Evolutionary conservation across 2,888 invertebrate species (phyloP), one percentile per base, ranked within the genome.

Genomic region (Lissocephala sabroskyi): DNA sequence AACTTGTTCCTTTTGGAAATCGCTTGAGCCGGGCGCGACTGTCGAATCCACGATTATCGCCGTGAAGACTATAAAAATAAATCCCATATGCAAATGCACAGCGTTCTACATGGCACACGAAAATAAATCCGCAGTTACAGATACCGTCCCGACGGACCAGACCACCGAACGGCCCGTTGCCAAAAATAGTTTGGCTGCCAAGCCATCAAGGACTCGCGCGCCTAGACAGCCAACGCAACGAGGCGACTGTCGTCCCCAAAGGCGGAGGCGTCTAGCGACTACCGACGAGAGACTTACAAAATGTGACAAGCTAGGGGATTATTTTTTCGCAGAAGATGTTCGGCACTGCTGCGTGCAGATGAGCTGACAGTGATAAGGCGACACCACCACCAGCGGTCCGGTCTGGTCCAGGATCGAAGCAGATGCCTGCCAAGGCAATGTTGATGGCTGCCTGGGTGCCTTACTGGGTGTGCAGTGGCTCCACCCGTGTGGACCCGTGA

Each of bases 241-340:
- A 70, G 71, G 75, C 59, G 75, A 74, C 65, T 70, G 44, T 43
- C 23, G 7, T 5, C 23, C 3, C 3, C 23, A 23, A 23, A 23
- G 23, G 7, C 3, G 7, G 23, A 23, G 23, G 7, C 3, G 7
- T 3, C 3, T 3, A 23, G 23, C 3, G 23, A 23, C 23, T 5
- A 23, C 3, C 36, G 26, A 16, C 11, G 30, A 23, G 49, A 58
- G 53, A 52, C 50, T 64, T 62, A 73, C 75, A 66, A 75, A 71
- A 78, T 71, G 70, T 77, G 71, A 71, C 71, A 71, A 71, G 71
- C 23, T 49, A 37, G 74, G 65, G 54, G 63, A 76, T 73, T 73
- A 65, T 63, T 73, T 73, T 73, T 73, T 76, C 73, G 70, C 65
- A 76, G 73, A 73, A 73, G 68, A 67, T 78, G 79, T 73, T 76